These are phyloP conservation scores for Hippolais icterina DNA, from an alignment of 2,113 vertebrate species.

Conservation along the genomic window DNA sequence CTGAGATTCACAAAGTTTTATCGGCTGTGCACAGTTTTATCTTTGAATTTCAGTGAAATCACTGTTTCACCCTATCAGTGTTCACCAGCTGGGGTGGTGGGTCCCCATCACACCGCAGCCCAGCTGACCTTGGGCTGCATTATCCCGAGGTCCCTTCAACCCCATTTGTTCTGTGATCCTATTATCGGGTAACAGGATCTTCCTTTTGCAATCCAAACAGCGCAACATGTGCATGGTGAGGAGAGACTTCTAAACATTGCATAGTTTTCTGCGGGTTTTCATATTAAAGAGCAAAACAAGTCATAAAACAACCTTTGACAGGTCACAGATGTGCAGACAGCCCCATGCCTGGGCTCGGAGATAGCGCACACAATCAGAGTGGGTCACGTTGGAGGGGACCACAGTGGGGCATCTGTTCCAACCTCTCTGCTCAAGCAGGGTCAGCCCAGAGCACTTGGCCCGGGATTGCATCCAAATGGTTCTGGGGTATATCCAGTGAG, in stretches of 20 bases:
- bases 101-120: not conserved
- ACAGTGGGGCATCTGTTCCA: not conserved
- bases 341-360: not conserved
- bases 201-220: not conserved
- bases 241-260: not conserved
- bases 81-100: rapidly evolving
- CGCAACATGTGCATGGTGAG: rapidly evolving
- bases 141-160: not conserved
- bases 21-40: rapidly evolving
- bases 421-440: too few relatives aligned
- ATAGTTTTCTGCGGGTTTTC: not conserved
- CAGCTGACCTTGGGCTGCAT: not conserved
- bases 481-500: not conserved
- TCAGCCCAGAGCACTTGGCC: not conserved
- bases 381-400: not conserved
- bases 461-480: too few relatives aligned
- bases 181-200: not conserved
- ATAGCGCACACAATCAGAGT: too few relatives aligned
- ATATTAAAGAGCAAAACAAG: not conserved
- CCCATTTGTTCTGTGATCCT: not conserved
- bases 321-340: not conserved
- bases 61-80: not conserved
- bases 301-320: not conserved
- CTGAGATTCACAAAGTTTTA: not conserved
- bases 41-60: not conserved